These are phyloP conservation scores for Bagarius yarrelli DNA, from an alignment of 2,113 vertebrate genomes.

Conservation along the genomic window DNA sequence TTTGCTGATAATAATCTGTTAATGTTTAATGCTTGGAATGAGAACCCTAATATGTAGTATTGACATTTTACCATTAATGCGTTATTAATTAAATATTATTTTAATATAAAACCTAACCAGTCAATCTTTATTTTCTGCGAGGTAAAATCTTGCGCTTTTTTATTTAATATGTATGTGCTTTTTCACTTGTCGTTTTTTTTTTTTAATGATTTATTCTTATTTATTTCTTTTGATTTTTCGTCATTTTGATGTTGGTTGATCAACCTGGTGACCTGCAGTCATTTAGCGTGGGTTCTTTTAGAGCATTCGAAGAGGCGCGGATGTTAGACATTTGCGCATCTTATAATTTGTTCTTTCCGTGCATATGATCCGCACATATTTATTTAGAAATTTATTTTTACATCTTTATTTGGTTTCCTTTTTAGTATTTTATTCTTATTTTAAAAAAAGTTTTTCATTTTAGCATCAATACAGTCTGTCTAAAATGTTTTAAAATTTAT, in stretches of 20 bases:
- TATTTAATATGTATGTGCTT: not conserved
- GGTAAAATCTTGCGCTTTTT: not conserved
- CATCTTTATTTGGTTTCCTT: not conserved
- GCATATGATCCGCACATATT: not conserved
- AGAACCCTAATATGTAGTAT: not conserved
- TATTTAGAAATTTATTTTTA: not conserved
- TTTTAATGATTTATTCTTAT: too few species aligned
- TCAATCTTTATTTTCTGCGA: not conserved
- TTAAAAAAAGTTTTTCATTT: not conserved
- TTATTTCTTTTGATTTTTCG: too few species aligned
- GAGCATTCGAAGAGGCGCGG: not conserved
- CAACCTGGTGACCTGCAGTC: too few species aligned
- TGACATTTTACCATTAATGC: not conserved
- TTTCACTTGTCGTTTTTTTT: not conserved
- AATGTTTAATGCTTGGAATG: not conserved
- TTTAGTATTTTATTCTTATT: not conserved
- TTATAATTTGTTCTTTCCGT: not conserved
- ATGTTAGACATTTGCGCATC: not conserved
- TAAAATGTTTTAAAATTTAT: too few species aligned
- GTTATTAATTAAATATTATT: not conserved
- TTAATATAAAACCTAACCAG: not conserved
- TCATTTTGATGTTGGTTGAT: too few species aligned
- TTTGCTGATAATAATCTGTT: not conserved
- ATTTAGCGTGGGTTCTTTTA: not conserved
- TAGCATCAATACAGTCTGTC: too few species aligned